Base-by-base conservation (phyloP, 53 echinoderm and acorn worm genomes). In the Antedon mediterranea region DNA sequence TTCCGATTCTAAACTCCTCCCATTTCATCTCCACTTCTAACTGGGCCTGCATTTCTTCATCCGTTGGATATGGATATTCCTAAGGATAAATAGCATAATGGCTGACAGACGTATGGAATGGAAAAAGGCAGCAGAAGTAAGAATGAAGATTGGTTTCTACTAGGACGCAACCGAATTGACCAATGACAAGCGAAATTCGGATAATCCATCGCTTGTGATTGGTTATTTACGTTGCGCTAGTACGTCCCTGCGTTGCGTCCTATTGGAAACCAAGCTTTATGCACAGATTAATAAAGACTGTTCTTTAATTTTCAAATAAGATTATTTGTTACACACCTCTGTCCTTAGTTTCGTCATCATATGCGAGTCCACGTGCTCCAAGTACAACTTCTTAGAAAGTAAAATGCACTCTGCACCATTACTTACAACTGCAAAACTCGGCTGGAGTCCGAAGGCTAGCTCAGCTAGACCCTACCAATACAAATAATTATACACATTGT, bases 371-470 rank as follows among this genome's bases (percentile, higher is more conserved):
- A 88, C 93, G 41, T 93, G 85, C 42, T 93, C 93, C 70, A 83
- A 73, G 77, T 93, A 93, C 73, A 93, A 87, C 78, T 89, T 93
- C 87, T 93, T 93, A 15, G 93, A 93, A 1, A 93, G 74, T 18
- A 93, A 82, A 31, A 93, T 93, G 34, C 93, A 93, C 73, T 93
- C 93, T 4, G 93, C 93, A 23, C 93, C 93, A 44, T 93, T 93
- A 43, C 93, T 93, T 31, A 93, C 84, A 1, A 93, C 93, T 0
- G 89, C 80, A 73, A 93, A 93, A 79, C 93, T 93, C 0, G 93
- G 93, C 31, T 93, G 93, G 29, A 82, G 73, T 37, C 87, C 93
- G 41, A 89, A 93, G 29, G 85, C 80, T 75, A 93, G 84, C 33
- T 93, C 93, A 11, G 93, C 87, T 31, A 93, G 77, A 3, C 93